Evolutionary conservation across 2,797 vertebrate genomes (phyloP), one percentile per base, ranked within the genome.

Genomic region (Chiroxiphia lanceolata): DNA sequence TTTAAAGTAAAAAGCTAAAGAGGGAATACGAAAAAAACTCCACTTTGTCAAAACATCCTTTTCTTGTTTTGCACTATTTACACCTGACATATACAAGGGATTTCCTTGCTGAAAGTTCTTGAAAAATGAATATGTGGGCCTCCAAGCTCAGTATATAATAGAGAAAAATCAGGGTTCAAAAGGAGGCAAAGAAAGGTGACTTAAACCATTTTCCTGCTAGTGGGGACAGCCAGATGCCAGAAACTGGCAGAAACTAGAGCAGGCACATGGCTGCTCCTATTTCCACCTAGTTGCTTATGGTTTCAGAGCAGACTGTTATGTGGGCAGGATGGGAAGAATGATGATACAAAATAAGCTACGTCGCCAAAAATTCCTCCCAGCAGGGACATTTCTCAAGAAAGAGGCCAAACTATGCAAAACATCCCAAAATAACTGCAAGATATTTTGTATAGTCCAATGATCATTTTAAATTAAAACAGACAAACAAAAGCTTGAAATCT

Each of bases 1-100:
- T 91, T 84, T 71, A 56, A 91, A 95, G 48, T 42, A 61, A 89
- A 89, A 94, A 94, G 53, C 23, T 81, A 50, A 87, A 83, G 22
- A 80, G 45, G 51, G 72, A 78, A 93, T 31, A 54, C 54, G 57
- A 80, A 83, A 87, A 82, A 48, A 54, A 6, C 4, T 16, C 1
- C 44, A 56, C 8, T 91, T 71, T 50, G 50, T 88, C 61, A 90
- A 82, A 92, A 76, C 53, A 87, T 60, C 42, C 17, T 83, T 75
- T 29, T 63, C 50, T 57, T 84, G 8, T 59, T 93, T 90, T 82
- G 48, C 47, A 59, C 44, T 82, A 79, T 42, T 95, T 81, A 64
- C 3, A 7, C 59, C 40, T 76, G 42, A 29, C 16, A 20, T 45
- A 63, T 22, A 70, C 10, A 31, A 31, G 44, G 47, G 34, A 79